Base-by-base conservation (phyloP, 2,888 invertebrate genomes). In the Eulithis testata region DNA sequence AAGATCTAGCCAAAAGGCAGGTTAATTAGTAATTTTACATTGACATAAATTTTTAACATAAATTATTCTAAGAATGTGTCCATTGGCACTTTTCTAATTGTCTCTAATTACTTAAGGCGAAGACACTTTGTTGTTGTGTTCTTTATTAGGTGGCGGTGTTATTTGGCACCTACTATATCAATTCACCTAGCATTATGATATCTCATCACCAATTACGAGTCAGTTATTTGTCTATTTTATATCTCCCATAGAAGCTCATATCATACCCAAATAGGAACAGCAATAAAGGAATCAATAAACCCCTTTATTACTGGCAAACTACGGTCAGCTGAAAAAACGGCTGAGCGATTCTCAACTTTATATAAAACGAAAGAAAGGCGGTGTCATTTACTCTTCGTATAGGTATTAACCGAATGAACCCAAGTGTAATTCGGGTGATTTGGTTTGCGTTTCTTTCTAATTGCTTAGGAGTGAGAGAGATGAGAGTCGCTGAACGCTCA, bases 221-320 rank as follows among this genome's bases (percentile, higher is more conserved):
- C 60, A 12, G 55, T 64, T 60, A 60, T 65, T 61, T 63, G 58
- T 69, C 64, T 64, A 66, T 69, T 68, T 61, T 45, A 67, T 66
- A 60, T 59, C 45, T 60, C 56, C 55, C 66, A 59, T 73, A 73
- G 71, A 73, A 69, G 66, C 64, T 62, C 66, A 69, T 69, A 73
- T 70, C 69, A 72, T 70, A 66, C 57, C 63, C 65, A 68, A 66
- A 73, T 70, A 71, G 60, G 60, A 60, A 67, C 52, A 68, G 56
- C 69, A 72, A 73, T 73, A 74, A 72, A 68, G 50, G 70, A 71
- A 69, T 71, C 71, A 67, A 74, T 73, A 73, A 74, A 74, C 69
- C 62, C 69, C 62, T 68, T 70, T 72, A 70, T 66, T 60, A 47
- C 59, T 58, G 57, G 52, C 45, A 43, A 65, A 69, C 59, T 70